phyloP scores from a whole-genome alignment of 2,113 vertebrate species.

The Trachemys scripta region DNA sequence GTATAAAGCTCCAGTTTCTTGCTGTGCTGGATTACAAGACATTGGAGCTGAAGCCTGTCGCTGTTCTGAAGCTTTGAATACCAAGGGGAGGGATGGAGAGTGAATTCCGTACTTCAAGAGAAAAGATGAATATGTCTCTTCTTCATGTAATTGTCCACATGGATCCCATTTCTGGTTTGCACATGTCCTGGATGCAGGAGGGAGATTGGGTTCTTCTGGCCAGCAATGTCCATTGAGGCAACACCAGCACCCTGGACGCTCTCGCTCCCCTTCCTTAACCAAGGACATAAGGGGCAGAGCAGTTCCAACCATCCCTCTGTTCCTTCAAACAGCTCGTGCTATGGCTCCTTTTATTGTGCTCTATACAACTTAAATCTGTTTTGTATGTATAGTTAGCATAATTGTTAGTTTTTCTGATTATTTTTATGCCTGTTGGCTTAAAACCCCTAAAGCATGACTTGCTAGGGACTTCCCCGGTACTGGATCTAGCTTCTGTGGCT shows the following conservation, averaged over 20 bases:
- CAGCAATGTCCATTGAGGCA: background rate
- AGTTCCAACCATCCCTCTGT: background rate
- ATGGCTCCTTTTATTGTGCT: background rate
- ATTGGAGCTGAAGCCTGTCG: background rate
- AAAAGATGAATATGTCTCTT: background rate
- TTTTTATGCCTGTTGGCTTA: background rate
- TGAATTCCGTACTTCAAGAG: background rate
- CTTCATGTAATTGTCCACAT: background rate
- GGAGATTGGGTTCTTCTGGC: background rate
- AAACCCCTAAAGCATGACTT: background rate
- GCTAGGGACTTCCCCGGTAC: background rate
- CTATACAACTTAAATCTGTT: background rate
- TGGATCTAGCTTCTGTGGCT: background rate
- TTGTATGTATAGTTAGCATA: background rate
- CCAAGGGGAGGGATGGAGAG: background rate
- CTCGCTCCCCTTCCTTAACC: background rate
- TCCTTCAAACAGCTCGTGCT: background rate
- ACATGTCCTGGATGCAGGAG: background rate
- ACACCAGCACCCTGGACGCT: background rate
- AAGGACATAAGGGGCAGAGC: background rate
- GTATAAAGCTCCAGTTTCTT: background rate
- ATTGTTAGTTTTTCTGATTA: background rate
- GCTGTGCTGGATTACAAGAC: background rate
- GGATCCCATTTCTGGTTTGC: background rate
- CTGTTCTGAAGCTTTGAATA: background rate